Base-by-base conservation (phyloP, 2,797 vertebrate species). In the Malurus leucopterus region DNA sequence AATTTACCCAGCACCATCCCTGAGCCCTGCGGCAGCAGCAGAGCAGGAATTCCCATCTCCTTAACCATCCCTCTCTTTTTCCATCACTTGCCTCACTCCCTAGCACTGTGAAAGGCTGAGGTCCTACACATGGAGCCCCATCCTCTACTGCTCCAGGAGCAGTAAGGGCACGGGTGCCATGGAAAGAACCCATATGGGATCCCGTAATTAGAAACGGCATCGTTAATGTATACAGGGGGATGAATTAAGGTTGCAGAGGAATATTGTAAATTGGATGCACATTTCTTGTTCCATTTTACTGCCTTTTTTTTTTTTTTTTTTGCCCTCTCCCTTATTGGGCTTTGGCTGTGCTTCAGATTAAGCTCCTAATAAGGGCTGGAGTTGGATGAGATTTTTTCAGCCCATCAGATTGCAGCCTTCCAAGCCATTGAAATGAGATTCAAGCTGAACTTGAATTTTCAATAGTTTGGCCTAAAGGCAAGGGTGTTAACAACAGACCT, bases 341-440 rank as follows among this genome's bases (percentile, higher is more conserved):
- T 94, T 92, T 92, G 94, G 92, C 93, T 91, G 72, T 6, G 1
- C 49, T 91, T 94, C 89, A 91, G 80, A 92, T 88, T 91, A 93
- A 95, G 80, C 64, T 93, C 92, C 95, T 95, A 95, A 93, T 93
- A 95, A 95, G 92, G 95, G 89, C 6, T 89, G 64, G 85, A 95
- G 74, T 74, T 93, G 94, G 95, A 94, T 0, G 20, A 78, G 61
- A 21, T 75, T 84, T 86, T 92, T 92, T 92, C n/a, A 73, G 71
- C 85, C 95, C 93, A 92, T 95, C 93, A 93, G 89, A 93, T 84
- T 93, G 74, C 85, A 88, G 88, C 76, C 53, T 81, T 88, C 92
- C 92, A 93, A 93, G 64, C 87, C 91, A 93, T 74, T 92, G 93
- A 94, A 93, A 93, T 29, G 16, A 89, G 89, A 93, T 79, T 93